A percentile compares a stretch with the other conserved stretches of the same genome.
Evolutionary conservation across 2,888 invertebrate genomes (phyloP).

Genomic region (Limnephilus rhombicus): DNA sequence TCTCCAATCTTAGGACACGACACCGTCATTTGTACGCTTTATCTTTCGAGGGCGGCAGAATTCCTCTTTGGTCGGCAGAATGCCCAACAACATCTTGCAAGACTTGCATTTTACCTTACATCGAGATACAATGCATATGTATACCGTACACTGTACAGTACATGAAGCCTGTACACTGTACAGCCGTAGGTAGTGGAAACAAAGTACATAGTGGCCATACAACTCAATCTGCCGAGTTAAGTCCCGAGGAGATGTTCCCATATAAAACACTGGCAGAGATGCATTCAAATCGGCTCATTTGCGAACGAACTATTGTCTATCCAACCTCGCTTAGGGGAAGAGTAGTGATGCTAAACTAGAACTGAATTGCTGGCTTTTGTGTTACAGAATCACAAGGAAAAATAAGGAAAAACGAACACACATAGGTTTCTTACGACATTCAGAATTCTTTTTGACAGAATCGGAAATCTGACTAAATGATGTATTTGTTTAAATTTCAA

Average conservation of each 20-base stretch:
- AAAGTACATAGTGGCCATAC: conserved; percentile 41
- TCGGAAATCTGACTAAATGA: no score
- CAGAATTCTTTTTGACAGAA: no score
- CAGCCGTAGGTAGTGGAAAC: conserved; percentile 23
- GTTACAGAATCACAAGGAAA: not conserved
- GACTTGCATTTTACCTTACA: conserved; percentile 42
- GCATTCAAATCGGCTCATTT: conserved; percentile 65
- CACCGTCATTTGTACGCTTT: conserved; percentile 58
- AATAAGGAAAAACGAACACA: not conserved
- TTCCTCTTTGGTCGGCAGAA: conserved; percentile 49
- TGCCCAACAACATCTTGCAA: conserved; percentile 43
- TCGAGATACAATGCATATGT: not conserved
- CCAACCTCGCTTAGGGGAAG: not conserved
- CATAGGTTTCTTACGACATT: no score
- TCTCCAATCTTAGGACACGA: conserved; percentile 57
- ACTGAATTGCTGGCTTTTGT: not conserved
- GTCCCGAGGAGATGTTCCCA: conserved; percentile 56
- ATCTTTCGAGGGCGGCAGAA: conserved; percentile 52
- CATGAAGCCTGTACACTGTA: not conserved
- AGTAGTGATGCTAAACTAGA: conserved; percentile 1
- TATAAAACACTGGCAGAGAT: conserved; percentile 62
- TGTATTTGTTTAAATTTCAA: no score
- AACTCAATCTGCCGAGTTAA: conserved; percentile 62
- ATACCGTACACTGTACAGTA: not conserved
- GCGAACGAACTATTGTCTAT: conserved; percentile 39